Evolutionary conservation across 2,113 vertebrate species (phyloP).

Genomic region (Uria aalge): DNA sequence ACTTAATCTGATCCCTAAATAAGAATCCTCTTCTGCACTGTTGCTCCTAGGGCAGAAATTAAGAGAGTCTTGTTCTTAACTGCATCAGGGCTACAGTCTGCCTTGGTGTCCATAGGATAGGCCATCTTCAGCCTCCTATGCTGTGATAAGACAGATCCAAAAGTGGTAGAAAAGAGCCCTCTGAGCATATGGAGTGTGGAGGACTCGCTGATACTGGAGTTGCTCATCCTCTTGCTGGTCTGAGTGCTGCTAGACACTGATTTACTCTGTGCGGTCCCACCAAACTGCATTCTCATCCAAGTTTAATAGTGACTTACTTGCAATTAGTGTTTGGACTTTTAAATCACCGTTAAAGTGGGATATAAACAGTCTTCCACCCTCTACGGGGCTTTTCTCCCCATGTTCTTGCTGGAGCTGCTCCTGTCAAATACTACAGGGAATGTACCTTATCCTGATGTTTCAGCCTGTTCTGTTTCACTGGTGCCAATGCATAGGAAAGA

Average conservation of each 20-base stretch:
- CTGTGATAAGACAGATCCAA: background rate
- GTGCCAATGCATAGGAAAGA: conserved; percentile 28
- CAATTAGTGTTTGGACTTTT: background rate
- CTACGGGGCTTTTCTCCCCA: background rate
- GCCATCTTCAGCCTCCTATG: background rate
- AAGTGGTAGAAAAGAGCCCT: background rate
- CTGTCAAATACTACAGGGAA: background rate
- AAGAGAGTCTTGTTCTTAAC: background rate
- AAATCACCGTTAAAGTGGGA: background rate
- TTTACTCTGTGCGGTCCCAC: background rate
- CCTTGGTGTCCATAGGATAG: background rate
- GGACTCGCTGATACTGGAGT: background rate
- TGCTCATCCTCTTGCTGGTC: background rate
- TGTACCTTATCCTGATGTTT: background rate
- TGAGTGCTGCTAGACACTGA: background rate
- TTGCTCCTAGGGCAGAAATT: background rate
- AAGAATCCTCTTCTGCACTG: background rate
- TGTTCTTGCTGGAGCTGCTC: conserved; percentile 7
- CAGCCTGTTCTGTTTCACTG: conserved; percentile 18
- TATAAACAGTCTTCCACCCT: conserved; percentile 43
- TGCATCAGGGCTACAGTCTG: background rate
- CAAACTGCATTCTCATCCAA: background rate
- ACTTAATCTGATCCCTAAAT: background rate
- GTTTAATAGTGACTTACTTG: background rate
- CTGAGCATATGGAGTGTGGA: background rate